Percentiles rank a stretch among this genome's conserved stretches.
phyloP scores from a whole-genome alignment of 2,113 vertebrate species.

The Mus spicilegus region DNA sequence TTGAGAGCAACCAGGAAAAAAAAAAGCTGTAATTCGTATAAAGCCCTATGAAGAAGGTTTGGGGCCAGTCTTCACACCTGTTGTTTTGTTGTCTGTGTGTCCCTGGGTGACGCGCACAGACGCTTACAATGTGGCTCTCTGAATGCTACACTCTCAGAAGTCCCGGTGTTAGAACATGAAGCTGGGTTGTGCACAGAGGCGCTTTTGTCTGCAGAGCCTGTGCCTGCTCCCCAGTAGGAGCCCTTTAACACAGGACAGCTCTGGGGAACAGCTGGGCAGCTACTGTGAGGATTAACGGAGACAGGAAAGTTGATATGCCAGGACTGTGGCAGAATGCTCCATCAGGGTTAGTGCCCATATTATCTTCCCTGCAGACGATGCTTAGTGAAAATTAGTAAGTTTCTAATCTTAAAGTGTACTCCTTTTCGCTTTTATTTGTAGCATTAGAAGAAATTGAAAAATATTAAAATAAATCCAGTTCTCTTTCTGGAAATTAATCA shows the following conservation, averaged over 20 bases:
- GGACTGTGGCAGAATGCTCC: not conserved
- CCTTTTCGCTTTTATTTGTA: conserved; percentile 9
- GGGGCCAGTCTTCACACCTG: not conserved
- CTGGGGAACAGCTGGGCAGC: not conserved
- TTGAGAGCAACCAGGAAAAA: not conserved
- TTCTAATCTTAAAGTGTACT: not conserved
- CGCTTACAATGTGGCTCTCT: not conserved
- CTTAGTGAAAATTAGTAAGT: not conserved
- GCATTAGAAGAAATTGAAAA: conserved; percentile 33
- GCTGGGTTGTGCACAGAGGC: not conserved
- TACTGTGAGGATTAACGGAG: not conserved
- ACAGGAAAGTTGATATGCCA: not conserved
- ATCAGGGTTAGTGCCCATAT: not conserved
- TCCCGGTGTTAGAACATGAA: not conserved
- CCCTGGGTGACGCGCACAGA: not conserved
- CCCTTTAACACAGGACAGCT: not conserved
- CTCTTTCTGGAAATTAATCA: not conserved
- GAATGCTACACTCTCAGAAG: not conserved
- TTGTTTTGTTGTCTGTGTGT: not conserved
- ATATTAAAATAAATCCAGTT: conserved; percentile 1
- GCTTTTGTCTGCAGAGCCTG: not conserved
- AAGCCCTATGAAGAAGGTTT: not conserved
- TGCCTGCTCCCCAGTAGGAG: not conserved
- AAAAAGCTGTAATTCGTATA: not conserved
- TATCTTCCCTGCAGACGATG: not conserved